Percentiles rank a stretch among this genome's conserved stretches.
These are phyloP conservation scores for Mythimna albipuncta DNA, from an alignment of 2,888 invertebrate species.

Conservation along the genomic window DNA sequence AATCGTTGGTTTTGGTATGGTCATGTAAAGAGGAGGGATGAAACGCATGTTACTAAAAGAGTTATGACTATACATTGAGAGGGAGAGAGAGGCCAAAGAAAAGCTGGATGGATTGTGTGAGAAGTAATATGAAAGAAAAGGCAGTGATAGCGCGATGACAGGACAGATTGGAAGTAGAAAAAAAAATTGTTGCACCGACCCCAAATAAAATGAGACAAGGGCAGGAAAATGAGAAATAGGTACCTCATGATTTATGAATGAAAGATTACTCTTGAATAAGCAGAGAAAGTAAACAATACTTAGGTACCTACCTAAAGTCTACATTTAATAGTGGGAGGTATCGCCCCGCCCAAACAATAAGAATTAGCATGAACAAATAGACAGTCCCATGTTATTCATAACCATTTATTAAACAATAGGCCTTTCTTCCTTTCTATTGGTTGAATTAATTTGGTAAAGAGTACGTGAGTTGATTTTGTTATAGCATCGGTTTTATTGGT, in stretches of 20 bases:
- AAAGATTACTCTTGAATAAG: neutral
- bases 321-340: conserved; percentile 29
- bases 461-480: conserved; percentile 60
- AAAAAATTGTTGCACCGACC: too few species aligned
- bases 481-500: conserved; percentile 38
- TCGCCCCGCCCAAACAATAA: conserved; percentile 45
- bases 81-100: too few species aligned
- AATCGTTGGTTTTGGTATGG: too few species aligned
- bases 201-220: too few species aligned
- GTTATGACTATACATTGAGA: too few species aligned
- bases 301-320: neutral
- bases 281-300: neutral
- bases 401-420: conserved; percentile 43
- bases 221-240: too few species aligned
- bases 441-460: conserved; percentile 47
- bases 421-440: conserved; percentile 62
- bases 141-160: too few species aligned
- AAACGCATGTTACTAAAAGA: too few species aligned
- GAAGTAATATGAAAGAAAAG: too few species aligned
- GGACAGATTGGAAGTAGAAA: too few species aligned
- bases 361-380: conserved; percentile 49
- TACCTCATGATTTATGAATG: neutral
- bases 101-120: too few species aligned
- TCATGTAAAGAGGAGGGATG: too few species aligned
- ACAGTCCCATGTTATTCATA: conserved; percentile 29